A percentile compares a stretch with the other conserved stretches of the same genome.
These are phyloP conservation scores for Actinia tenebrosa DNA, from an alignment of 64 coral and sea anemone species.

Conservation along the genomic window DNA sequence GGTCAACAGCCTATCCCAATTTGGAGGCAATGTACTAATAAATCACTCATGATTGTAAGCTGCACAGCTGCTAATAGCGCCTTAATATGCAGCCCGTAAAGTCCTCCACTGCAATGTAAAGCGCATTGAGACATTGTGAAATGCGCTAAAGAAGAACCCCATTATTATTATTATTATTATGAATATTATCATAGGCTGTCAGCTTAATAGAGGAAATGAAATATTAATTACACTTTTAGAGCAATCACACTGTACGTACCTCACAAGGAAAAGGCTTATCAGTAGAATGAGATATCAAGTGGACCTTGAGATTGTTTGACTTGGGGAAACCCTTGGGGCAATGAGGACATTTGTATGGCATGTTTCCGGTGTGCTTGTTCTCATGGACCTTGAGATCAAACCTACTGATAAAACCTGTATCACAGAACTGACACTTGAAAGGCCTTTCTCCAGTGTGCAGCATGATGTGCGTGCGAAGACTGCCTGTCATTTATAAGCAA, in stretches of 20 bases:
- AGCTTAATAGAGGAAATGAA: too few species aligned
- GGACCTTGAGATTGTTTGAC: not conserved
- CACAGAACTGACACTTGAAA: conserved; percentile 1
- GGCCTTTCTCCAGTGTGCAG: conserved; percentile 11
- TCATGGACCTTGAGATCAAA: conserved; percentile 5
- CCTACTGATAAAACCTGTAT: conserved; percentile 1
- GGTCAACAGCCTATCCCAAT: too few species aligned
- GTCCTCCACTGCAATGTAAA: too few species aligned
- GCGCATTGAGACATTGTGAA: too few species aligned
- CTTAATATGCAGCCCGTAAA: too few species aligned
- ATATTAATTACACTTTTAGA: too few species aligned
- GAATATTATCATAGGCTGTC: too few species aligned
- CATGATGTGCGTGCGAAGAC: not conserved
- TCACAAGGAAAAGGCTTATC: conserved; percentile 9
- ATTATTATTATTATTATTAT: too few species aligned
- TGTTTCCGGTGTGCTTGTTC: not conserved
- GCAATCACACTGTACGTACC: not conserved
- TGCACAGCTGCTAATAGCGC: too few species aligned
- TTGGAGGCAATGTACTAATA: too few species aligned
- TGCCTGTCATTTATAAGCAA: not conserved
- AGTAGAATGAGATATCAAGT: conserved; percentile 23
- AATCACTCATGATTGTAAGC: too few species aligned
- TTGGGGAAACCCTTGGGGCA: conserved; percentile 2
- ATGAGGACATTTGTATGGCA: conserved; percentile 3
- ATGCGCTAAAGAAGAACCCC: too few species aligned